Evolutionary conservation across 1,140 invertebrate species (phyloP).

Genomic region (Centruroides vittatus): DNA sequence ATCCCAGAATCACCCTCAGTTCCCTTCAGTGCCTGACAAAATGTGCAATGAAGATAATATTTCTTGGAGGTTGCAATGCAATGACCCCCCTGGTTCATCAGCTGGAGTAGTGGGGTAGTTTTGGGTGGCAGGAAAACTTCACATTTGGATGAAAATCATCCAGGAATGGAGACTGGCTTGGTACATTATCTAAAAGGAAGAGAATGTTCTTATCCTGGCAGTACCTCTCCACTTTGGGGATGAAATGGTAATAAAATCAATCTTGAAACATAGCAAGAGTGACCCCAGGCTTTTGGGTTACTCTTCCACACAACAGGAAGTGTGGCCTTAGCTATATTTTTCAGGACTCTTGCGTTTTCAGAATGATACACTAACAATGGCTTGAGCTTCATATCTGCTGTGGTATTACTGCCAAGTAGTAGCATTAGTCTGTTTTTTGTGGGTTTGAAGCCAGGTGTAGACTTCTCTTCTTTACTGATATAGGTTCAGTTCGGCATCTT

Average conservation of each 20-base stretch:
- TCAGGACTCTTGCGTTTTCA: conserved; percentile 12
- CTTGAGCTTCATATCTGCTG: conserved; percentile 24
- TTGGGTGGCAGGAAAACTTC: conserved; percentile 10
- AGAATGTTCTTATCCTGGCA: conserved; percentile 10
- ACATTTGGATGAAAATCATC: conserved; percentile 11
- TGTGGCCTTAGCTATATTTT: neutral
- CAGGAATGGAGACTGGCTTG: conserved; percentile 11
- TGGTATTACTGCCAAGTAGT: conserved; percentile 8
- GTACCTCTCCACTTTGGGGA: conserved; percentile 11
- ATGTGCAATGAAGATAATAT: conserved; percentile 2
- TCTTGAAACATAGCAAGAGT: conserved; percentile 10
- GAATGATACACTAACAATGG: conserved; percentile 30
- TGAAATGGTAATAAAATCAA: conserved; percentile 14
- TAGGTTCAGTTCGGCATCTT: conserved; percentile 10
- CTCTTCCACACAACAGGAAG: conserved; percentile 12
- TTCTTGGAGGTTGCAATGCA: conserved; percentile 11
- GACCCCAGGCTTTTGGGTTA: conserved; percentile 11
- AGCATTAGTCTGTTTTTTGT: conserved; percentile 12
- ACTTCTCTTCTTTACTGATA: conserved; percentile 6
- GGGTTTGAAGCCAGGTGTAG: conserved; percentile 7
- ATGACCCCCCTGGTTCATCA: conserved; percentile 15
- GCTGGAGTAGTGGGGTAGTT: conserved; percentile 13
- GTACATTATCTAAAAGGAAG: conserved; percentile 16
- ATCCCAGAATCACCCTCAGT: neutral
- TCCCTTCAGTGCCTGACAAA: neutral